Evolutionary conservation across 1,140 invertebrate genomes (phyloP).

Genomic region (Aphaenogaster rudis): DNA sequence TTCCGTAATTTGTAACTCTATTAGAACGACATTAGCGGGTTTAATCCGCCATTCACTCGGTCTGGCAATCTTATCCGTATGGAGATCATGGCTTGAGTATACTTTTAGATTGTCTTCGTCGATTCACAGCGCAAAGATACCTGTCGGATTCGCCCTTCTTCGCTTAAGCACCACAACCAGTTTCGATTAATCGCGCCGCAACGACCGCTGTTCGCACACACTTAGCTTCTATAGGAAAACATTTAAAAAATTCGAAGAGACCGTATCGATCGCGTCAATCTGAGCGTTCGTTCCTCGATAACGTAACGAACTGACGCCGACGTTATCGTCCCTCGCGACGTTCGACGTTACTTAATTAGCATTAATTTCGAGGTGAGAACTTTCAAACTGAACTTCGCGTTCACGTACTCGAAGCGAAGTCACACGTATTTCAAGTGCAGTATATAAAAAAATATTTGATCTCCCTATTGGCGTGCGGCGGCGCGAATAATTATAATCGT

Average conservation of each 20-base stretch:
- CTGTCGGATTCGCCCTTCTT: slow-evolving; percentile 57
- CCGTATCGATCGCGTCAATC: slow-evolving; percentile 4
- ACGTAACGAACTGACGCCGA: slow-evolving; percentile 2
- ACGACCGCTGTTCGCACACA: background rate
- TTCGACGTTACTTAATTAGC: slow-evolving; percentile 18
- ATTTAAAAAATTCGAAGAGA: slow-evolving; percentile 2
- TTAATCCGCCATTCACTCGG: slow-evolving; percentile 32
- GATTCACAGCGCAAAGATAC: slow-evolving; percentile 60
- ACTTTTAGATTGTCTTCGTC: slow-evolving; percentile 62
- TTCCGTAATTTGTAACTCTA: background rate
- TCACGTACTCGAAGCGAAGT: slow-evolving; percentile 15
- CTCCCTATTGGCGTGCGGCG: slow-evolving; percentile 8
- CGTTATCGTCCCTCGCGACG: background rate
- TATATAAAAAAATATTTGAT: slow-evolving; percentile 73
- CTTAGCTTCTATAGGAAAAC: slow-evolving; percentile 40
- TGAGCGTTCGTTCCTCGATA: slow-evolving; percentile 32
- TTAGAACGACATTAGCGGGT: slow-evolving; percentile 16
- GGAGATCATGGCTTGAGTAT: slow-evolving; percentile 45
- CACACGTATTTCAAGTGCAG: slow-evolving; percentile 17
- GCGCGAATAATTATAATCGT: slow-evolving; percentile 66
- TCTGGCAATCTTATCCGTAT: slow-evolving; percentile 21
- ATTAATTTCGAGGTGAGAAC: slow-evolving; percentile 28
- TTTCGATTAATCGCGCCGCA: slow-evolving; percentile 53
- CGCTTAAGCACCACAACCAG: slow-evolving; percentile 62
- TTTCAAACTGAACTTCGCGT: slow-evolving; percentile 33